Conservation (phyloP, 1,140 invertebrate genomes). For the Xylocopa sonorina region DNA sequence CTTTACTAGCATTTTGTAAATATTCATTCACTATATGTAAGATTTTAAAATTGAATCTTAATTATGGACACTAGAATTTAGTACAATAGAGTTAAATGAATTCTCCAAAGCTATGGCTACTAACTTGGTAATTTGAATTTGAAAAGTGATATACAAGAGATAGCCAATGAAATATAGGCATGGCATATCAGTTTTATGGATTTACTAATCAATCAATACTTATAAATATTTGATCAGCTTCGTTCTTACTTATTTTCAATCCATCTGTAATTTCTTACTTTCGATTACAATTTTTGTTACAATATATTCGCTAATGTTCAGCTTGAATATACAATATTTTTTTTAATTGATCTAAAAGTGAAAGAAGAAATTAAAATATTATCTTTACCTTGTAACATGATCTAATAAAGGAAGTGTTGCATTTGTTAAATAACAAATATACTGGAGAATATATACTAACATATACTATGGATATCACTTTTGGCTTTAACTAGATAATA, state of each 20-base stretch:
- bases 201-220: slow-evolving; percentile 47
- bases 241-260: slow-evolving; percentile 55
- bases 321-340: slow-evolving; percentile 28
- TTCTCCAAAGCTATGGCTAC: slow-evolving; percentile 48
- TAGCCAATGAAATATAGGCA: slow-evolving; percentile 52
- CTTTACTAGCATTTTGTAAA: slow-evolving; percentile 68
- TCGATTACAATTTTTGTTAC: slow-evolving; percentile 19
- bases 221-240: slow-evolving; percentile 46
- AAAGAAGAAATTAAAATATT: slow-evolving; percentile 20
- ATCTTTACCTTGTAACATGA: slow-evolving; percentile 33
- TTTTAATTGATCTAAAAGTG: slow-evolving; percentile 37
- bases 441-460: slow-evolving; percentile 55
- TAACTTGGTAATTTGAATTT: slow-evolving; percentile 54
- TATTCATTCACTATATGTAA: slow-evolving; percentile 62
- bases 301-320: slow-evolving; percentile 25
- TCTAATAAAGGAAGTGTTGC: slow-evolving; percentile 29
- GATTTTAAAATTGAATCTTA: slow-evolving; percentile 58
- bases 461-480: slow-evolving; percentile 59
- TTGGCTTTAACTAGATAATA: slow-evolving; percentile 67
- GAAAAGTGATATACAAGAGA: slow-evolving; percentile 48
- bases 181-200: slow-evolving; percentile 55
- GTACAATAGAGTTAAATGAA: slow-evolving; percentile 48
- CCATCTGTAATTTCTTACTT: slow-evolving; percentile 46
- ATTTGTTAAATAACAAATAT: slow-evolving; percentile 31
- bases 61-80: slow-evolving; percentile 53